A percentile compares a stretch with the other conserved stretches of the same genome.
These are phyloP conservation scores for Psylliodes chrysocephalus DNA, from an alignment of 2,888 invertebrate species.

Conservation along the genomic window DNA sequence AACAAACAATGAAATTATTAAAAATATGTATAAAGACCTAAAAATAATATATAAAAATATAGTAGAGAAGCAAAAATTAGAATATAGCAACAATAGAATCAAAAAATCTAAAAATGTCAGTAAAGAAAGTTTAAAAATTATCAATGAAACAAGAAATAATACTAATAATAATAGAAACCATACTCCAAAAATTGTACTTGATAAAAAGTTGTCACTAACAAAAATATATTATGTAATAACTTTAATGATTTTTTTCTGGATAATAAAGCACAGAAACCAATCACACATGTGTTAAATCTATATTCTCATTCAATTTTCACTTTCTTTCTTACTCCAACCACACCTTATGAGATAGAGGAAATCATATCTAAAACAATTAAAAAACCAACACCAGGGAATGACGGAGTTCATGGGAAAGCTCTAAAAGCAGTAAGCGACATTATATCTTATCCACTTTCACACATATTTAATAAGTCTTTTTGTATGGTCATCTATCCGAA, in stretches of 20 bases:
- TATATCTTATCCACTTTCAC: constrained; percentile 10
- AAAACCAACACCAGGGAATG: constrained; percentile 13
- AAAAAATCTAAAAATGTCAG: too few species aligned
- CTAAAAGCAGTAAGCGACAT: constrained; percentile 1
- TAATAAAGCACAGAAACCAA: background rate
- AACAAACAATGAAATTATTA: background rate
- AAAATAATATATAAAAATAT: background rate
- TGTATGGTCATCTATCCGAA: constrained; percentile 1
- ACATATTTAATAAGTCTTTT: constrained; percentile 8
- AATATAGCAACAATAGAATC: too few species aligned
- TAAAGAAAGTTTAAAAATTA: too few species aligned
- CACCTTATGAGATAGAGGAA: constrained; percentile 11
- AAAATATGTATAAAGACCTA: background rate
- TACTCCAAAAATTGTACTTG: too few species aligned
- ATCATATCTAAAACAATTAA: constrained; percentile 12
- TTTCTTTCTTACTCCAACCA: constrained; percentile 1
- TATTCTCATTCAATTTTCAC: background rate
- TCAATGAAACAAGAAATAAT: too few species aligned
- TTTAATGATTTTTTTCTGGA: too few species aligned
- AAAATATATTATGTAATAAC: too few species aligned
- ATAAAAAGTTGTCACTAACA: too few species aligned
- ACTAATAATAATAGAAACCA: too few species aligned
- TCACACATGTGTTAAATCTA: background rate
- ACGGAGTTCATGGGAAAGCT: constrained; percentile 9
- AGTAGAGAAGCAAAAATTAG: too few species aligned